Conservation (phyloP, 2,888 invertebrate genomes). For the Melinopterus prodromus region DNA sequence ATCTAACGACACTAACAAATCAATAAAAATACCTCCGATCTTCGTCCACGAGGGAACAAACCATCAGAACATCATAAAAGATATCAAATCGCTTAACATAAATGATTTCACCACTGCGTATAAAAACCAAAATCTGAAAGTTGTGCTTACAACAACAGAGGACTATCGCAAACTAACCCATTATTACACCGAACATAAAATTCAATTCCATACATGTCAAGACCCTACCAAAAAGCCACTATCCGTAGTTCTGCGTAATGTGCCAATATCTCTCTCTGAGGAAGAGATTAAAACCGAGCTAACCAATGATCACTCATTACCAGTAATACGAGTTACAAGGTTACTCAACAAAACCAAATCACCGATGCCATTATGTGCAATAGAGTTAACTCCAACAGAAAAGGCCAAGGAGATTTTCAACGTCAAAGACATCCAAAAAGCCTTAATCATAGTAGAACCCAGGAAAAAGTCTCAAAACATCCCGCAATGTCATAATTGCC, state of each 20-base stretch:
- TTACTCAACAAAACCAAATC: not conserved
- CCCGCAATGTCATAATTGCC: slow-evolving; percentile 15
- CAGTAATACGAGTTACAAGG: not conserved
- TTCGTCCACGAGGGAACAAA: too few relatives aligned
- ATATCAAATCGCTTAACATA: too few relatives aligned
- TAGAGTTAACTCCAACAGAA: slow-evolving; percentile 12
- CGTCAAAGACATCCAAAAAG: slow-evolving; percentile 11
- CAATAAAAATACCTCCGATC: too few relatives aligned
- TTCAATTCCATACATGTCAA: not conserved
- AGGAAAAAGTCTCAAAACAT: not conserved
- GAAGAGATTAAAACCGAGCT: not conserved
- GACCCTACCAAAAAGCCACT: not conserved
- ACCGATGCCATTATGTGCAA: not conserved
- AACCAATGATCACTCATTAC: too few relatives aligned
- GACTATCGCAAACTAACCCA: too few relatives aligned
- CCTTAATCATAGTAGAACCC: slow-evolving; percentile 14
- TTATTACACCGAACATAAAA: too few relatives aligned
- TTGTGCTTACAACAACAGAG: too few relatives aligned
- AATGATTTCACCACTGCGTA: too few relatives aligned
- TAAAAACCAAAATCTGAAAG: too few relatives aligned
- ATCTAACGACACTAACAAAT: too few relatives aligned
- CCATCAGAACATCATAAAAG: too few relatives aligned
- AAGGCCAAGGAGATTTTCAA: slow-evolving; percentile 15
- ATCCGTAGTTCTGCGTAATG: not conserved
- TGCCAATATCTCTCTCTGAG: not conserved